Evolutionary conservation across 2,113 vertebrate genomes (phyloP), one percentile per base, ranked within the genome.

Genomic region (Psilopogon haemacephalus): DNA sequence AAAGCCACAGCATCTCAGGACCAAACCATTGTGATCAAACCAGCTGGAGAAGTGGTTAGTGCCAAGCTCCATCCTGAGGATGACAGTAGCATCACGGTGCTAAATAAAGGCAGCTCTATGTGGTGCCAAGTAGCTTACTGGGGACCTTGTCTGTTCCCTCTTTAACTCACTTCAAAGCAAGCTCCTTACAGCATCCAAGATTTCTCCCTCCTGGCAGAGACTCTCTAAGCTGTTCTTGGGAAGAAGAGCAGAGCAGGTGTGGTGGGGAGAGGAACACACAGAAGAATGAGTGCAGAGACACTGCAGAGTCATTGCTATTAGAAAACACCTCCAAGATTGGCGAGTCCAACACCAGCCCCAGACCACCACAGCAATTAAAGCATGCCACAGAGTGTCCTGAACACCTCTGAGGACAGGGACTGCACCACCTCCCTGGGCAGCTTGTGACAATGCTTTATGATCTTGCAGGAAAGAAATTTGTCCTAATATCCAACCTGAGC

Each of bases 51-150:
- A 44, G 27, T 4, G 1, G 42, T 46, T 5, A 48, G 23, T 7
- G 20, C 24, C 74, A 89, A 23, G 8, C 65, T 67, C 2, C 56
- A 21, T 52, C 79, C 54, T 17, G 38, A n/a, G n/a, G 48, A 42
- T 3, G 46, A 77, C 58, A 42, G 63, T 1, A 52, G 63, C 54
- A 50, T 30, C 1, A 0, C 2, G 60, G 55, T 46, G 64, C n/a
- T 81, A 32, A 88, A 78, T 44, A 55, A 55, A 82, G 65, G 46
- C 8, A 2, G 18, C 10, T 78, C 62, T 4, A 6, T 0, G 1
- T 2, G 4, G 21, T 64, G 67, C 46, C 32, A 50, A 12, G 21
- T 2, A 2, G 21, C 8, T 88, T 35, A 44, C 33, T 32, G 14
- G 1, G 54, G 33, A 16, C 52, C 12, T 71, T 48, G 38, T 7